These are phyloP conservation scores for Rhabdophis nuchalis DNA, from an alignment of 2,797 vertebrate species.

Conservation along the genomic window DNA sequence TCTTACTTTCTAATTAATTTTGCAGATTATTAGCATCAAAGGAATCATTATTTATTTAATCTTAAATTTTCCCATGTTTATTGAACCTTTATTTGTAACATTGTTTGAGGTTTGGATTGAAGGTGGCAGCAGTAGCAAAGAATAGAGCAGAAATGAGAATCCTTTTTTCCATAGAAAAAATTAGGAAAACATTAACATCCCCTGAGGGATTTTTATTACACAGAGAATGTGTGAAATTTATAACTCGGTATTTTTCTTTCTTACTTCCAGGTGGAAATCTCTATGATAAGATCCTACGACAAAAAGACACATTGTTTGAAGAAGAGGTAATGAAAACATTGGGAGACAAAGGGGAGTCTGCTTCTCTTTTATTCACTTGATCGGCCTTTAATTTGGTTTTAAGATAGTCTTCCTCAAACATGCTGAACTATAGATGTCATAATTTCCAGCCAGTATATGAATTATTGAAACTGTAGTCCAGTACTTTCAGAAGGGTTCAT, in stretches of 20 bases:
- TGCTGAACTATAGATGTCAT: background rate
- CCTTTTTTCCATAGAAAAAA: constrained; percentile 17
- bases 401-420: background rate
- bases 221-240: constrained; percentile 12
- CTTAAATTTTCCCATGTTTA: background rate
- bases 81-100: background rate
- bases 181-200: constrained; percentile 8
- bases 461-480: background rate
- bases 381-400: constrained; percentile 7
- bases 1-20: fast-evolving
- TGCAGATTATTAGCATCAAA: background rate
- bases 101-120: background rate
- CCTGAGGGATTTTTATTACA: constrained; percentile 7
- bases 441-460: background rate
- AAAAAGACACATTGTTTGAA: constrained; percentile 87
- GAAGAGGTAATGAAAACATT: constrained; percentile 81
- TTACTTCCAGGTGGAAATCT: constrained; percentile 88
- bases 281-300: constrained; percentile 93
- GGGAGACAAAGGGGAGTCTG: constrained; percentile 28
- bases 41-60: background rate
- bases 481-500: background rate
- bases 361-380: constrained; percentile 7
- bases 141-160: constrained; percentile 9
- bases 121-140: constrained; percentile 15
- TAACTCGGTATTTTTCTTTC: constrained; percentile 49